Evolutionary conservation across 1,140 invertebrate species (phyloP).

Genomic region (Marisa cornuarietis): DNA sequence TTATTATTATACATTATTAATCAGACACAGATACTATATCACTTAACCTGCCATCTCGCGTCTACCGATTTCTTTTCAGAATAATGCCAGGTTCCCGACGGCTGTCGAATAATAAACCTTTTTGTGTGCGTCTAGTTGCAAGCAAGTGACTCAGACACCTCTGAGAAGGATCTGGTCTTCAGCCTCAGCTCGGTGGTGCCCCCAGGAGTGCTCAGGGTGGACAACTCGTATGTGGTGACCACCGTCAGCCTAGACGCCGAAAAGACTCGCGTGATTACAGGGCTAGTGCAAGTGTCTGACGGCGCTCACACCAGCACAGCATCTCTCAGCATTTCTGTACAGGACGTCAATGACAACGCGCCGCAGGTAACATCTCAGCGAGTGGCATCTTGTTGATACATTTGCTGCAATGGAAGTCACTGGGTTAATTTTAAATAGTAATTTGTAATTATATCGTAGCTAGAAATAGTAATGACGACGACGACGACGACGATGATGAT

Average conservation of each 20-base stretch:
- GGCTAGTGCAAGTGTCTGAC: constrained; percentile 28
- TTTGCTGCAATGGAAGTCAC: no score
- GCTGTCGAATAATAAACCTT: no score
- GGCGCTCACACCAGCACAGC: constrained; percentile 15
- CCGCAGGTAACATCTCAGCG: constrained; percentile 19
- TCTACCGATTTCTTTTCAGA: no score
- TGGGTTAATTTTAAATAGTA: no score
- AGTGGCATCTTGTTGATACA: no score
- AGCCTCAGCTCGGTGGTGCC: background rate
- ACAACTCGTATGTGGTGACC: constrained; percentile 2
- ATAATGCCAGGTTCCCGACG: no score
- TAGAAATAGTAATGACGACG: no score
- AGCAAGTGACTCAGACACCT: constrained; percentile 26
- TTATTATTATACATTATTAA: no score
- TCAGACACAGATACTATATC: no score
- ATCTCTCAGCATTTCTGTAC: constrained; percentile 26
- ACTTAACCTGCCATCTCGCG: no score
- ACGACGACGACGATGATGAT: no score
- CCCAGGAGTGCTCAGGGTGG: background rate
- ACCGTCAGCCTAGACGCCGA: constrained; percentile 20
- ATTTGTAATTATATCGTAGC: no score
- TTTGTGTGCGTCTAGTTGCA: constrained; percentile 13
- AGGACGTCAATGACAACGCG: constrained; percentile 42
- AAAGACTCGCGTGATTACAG: constrained; percentile 7
- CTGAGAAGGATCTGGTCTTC: constrained; percentile 8